These are phyloP conservation scores for Eretmochelys imbricata DNA, from an alignment of 2,113 vertebrate species.

Conservation along the genomic window DNA sequence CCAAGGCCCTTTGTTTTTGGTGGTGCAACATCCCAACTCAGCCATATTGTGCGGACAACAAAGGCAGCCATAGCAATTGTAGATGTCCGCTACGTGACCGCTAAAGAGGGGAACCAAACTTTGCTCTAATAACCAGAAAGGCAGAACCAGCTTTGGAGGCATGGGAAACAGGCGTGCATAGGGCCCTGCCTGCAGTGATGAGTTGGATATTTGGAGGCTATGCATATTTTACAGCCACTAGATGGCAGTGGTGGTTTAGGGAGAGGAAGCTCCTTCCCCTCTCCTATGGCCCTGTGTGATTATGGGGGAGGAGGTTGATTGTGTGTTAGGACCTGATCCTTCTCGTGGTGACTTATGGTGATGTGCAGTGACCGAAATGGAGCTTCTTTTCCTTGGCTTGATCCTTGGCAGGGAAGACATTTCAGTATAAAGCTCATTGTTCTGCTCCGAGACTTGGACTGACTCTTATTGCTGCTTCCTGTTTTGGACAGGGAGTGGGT, in stretches of 20 bases:
- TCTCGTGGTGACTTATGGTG: too few species aligned
- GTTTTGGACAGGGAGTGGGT: too few species aligned
- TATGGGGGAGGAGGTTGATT: too few species aligned
- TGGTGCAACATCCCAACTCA: neutral
- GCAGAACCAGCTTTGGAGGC: neutral
- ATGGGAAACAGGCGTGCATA: neutral
- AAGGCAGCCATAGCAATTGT: neutral
- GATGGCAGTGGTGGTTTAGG: neutral
- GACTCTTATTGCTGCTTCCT: too few species aligned
- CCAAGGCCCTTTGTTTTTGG: neutral
- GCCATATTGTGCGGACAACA: neutral
- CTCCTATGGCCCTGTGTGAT: neutral
- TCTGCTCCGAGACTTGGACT: too few species aligned
- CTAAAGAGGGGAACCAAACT: neutral
- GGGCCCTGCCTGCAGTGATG: neutral
- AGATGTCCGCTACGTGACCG: neutral
- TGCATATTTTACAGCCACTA: neutral
- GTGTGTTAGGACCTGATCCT: too few species aligned
- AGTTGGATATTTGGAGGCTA: neutral
- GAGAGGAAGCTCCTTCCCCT: neutral
- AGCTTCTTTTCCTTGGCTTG: too few species aligned
- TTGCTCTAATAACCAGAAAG: neutral
- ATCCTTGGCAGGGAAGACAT: too few species aligned
- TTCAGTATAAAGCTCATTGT: too few species aligned
- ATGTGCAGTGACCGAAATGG: too few species aligned